Evolutionary conservation across 1,140 invertebrate genomes (phyloP).

Genomic region (Platyscapa corneri): DNA sequence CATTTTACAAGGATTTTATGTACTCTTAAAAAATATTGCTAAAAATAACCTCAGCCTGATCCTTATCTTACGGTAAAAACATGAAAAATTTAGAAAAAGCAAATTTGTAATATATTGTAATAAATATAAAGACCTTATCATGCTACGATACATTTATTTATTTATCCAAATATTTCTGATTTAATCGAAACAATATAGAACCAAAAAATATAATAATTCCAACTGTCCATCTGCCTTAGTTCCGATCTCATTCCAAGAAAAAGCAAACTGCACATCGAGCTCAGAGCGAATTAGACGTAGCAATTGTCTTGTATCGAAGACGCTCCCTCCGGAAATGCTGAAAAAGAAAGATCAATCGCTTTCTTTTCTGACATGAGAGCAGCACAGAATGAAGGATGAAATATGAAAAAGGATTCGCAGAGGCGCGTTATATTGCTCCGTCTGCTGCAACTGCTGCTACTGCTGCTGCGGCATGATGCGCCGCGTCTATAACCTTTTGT

Average conservation of each 20-base stretch:
- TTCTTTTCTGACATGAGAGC: constrained; percentile 14
- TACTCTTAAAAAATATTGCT: too few species aligned
- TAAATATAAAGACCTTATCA: too few species aligned
- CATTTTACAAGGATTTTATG: too few species aligned
- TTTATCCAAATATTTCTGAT: too few species aligned
- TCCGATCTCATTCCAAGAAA: not conserved
- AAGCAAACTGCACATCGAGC: not conserved
- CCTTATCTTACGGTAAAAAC: too few species aligned
- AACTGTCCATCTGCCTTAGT: not conserved
- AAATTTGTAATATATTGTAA: too few species aligned
- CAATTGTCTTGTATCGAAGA: constrained; percentile 26
- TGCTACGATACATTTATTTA: too few species aligned
- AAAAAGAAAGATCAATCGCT: not conserved
- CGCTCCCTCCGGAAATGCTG: not conserved
- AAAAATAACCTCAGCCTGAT: too few species aligned
- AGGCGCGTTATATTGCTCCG: not conserved
- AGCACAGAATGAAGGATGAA: constrained; percentile 38
- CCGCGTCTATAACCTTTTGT: constrained; percentile 41
- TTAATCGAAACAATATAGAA: too few species aligned
- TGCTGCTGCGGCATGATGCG: not conserved
- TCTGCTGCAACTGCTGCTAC: too few species aligned
- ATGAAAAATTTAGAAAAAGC: too few species aligned
- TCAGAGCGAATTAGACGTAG: constrained; percentile 16
- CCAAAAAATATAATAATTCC: not conserved
- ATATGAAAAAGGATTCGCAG: constrained; percentile 48